Evolutionary conservation across 2,797 vertebrate genomes (phyloP), one percentile per base, ranked within the genome.

Genomic region (Chloroceryle inda): DNA sequence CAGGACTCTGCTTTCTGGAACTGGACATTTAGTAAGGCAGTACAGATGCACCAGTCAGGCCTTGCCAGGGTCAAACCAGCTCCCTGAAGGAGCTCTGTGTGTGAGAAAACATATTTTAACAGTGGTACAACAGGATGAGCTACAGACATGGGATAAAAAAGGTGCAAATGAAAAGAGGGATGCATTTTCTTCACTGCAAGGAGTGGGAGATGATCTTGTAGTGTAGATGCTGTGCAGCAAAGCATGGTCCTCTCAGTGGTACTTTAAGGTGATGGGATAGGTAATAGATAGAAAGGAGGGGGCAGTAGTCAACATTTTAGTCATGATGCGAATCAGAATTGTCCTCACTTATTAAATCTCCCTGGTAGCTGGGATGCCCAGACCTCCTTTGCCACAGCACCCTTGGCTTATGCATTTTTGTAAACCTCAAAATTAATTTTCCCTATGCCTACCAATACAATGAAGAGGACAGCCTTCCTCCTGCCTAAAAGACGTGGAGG

Each of bases 361-460:
- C 15, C 7, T 1, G 1, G 69, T 8, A 59, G n/a, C 4, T 62
- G 58, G 12, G 9, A 12, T 42, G 35, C 7, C 33, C 3, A 4
- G 40, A 29, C 6, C 19, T 80, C 24, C 49, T 68, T 72, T 80
- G 24, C 67, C 2, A 0, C 3, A 27, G 26, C 15, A 81, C 14
- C 40, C 29, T 71, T 61, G 49, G 45, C 17, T 33, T 76, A 26
- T 81, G 16, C 18, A 6, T 82, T 87, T 55, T 55, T 79, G 67
- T 67, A 66, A 69, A 85, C 14, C 29, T 68, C 49, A 62, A 37
- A 85, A 93, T 74, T 26, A 37, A 9, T 35, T 78, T 80, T 84
- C 58, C n/a, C 22, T 33, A 0, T 40, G 37, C 37, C 22, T 8
- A 21, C 15, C 31, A 18, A 78, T 83, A 31, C 26, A 37, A 75